These are phyloP conservation scores for Caenorhabditis panamensis DNA, from an alignment of 2,888 invertebrate genomes.

Conservation along the genomic window DNA sequence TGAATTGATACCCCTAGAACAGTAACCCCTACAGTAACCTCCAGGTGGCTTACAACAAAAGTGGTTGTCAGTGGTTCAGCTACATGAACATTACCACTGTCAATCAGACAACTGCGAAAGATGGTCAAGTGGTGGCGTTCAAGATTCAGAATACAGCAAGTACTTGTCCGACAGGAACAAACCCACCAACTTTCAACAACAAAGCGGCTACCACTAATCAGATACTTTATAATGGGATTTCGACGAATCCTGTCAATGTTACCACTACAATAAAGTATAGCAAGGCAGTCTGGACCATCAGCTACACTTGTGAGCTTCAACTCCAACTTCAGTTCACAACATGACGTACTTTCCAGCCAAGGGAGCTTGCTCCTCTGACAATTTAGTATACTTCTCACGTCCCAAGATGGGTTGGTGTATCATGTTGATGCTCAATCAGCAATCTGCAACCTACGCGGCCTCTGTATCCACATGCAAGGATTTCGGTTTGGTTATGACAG, in stretches of 20 bases:
- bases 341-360: conserved; percentile 8
- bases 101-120: conserved; percentile 6
- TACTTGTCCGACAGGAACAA: conserved; percentile 7
- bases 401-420: not conserved
- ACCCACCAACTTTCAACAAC: conserved; percentile 22
- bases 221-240: not conserved
- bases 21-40: not conserved
- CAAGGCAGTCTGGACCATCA: conserved; percentile 8
- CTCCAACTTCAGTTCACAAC: not conserved
- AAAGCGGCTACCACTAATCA: not conserved
- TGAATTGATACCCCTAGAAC: too few species aligned
- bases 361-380: not conserved
- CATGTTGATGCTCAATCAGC: not conserved
- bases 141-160: not conserved
- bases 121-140: conserved; percentile 11
- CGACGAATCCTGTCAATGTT: not conserved
- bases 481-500: not conserved
- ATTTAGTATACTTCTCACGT: not conserved
- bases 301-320: not conserved
- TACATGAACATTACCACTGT: conserved; percentile 12
- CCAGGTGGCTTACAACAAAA: conserved; percentile 12
- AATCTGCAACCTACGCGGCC: not conserved
- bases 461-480: not conserved
- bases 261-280: conserved; percentile 4
- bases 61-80: conserved; percentile 5